Evolutionary conservation across 1,140 invertebrate genomes (phyloP).

Genomic region (Chrysomallon squamiferum): DNA sequence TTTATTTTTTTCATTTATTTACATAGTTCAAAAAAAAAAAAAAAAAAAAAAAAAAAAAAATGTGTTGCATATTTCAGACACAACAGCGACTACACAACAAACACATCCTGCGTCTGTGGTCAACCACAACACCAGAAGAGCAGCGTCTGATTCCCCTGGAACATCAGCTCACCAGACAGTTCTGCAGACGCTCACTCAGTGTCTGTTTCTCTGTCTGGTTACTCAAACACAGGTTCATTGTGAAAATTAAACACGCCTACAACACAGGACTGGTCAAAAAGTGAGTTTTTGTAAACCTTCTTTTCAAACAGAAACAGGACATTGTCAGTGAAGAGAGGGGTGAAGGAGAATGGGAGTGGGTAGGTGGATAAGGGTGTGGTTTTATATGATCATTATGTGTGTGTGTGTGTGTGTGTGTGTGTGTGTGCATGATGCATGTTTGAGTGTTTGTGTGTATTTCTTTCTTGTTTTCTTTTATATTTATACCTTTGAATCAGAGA

Average conservation of each 20-base stretch:
- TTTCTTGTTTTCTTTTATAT: too few relatives aligned
- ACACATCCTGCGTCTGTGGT: neutral
- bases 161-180: neutral
- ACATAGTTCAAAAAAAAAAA: too few relatives aligned
- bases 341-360: neutral
- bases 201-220: slow-evolving; percentile 1
- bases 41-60: too few relatives aligned
- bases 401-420: neutral
- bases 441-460: neutral
- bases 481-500: too few relatives aligned
- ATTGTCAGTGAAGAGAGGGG: too few relatives aligned
- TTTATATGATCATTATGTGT: neutral
- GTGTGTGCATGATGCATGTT: neutral
- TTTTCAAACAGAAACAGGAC: neutral
- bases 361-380: neutral
- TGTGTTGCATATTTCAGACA: neutral
- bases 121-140: slow-evolving; percentile 1
- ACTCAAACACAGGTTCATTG: neutral
- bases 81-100: neutral
- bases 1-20: too few relatives aligned
- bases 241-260: slow-evolving; percentile 3
- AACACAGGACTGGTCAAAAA: neutral
- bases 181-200: neutral
- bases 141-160: neutral
- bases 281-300: neutral